These are phyloP conservation scores for Abramis brama DNA, from an alignment of 2,113 vertebrate species.

Conservation along the genomic window DNA sequence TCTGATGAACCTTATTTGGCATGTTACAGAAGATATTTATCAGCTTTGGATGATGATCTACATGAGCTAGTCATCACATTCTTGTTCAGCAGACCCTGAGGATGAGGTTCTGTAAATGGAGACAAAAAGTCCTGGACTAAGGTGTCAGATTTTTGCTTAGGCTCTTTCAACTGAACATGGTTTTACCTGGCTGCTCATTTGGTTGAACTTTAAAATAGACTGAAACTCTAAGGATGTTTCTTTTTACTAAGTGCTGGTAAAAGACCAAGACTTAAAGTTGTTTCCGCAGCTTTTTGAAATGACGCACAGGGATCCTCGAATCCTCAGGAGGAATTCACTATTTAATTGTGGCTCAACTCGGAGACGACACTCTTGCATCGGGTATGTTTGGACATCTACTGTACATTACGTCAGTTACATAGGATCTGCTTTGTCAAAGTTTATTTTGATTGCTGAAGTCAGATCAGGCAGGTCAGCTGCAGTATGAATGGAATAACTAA, in stretches of 20 bases:
- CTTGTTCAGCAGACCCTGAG: background rate
- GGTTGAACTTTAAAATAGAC: background rate
- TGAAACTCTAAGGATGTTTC: background rate
- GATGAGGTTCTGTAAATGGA: background rate
- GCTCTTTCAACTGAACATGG: background rate
- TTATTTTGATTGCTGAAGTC: background rate
- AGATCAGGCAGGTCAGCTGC: background rate
- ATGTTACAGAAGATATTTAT: slow-evolving; percentile 4
- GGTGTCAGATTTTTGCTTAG: background rate
- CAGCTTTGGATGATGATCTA: background rate
- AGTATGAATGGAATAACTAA: background rate
- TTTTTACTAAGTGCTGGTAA: background rate
- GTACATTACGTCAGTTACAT: background rate
- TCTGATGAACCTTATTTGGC: background rate
- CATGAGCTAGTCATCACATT: background rate
- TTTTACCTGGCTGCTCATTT: background rate
- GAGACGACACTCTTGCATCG: slow-evolving; percentile 74
- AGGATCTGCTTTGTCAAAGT: background rate
- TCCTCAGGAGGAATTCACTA: slow-evolving; percentile 58
- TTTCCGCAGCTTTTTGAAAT: slow-evolving; percentile 45
- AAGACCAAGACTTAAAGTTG: background rate
- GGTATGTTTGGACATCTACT: slow-evolving; percentile 64
- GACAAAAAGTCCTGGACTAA: background rate
- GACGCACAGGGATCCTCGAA: slow-evolving; percentile 71
- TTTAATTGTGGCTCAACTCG: slow-evolving; percentile 66